Conservation (phyloP, 2,888 invertebrate genomes). For the Stenotaenia linearis region DNA sequence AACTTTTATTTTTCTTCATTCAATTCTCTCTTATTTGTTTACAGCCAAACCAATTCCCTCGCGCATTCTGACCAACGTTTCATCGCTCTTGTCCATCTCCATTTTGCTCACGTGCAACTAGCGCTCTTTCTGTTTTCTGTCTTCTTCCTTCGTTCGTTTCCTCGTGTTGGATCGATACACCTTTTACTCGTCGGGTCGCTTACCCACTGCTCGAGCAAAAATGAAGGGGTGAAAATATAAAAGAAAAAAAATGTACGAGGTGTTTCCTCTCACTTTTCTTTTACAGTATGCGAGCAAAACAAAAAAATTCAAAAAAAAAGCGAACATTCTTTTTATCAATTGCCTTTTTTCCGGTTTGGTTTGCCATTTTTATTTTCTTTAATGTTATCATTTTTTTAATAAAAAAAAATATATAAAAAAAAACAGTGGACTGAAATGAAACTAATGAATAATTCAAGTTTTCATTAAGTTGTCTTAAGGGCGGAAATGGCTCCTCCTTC, state of each 20-base stretch:
- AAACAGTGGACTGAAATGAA: neutral
- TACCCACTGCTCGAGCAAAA: conserved; percentile 15
- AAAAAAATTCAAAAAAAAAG: neutral
- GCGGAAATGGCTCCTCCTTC: neutral
- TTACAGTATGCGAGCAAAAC: neutral
- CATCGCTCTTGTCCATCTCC: neutral
- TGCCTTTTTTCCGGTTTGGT: too few relatives aligned
- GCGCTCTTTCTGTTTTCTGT: conserved; percentile 15
- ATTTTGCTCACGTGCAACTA: conserved; percentile 17
- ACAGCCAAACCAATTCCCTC: neutral
- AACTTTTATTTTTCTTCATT: neutral
- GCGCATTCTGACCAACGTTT: neutral
- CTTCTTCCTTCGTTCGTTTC: conserved; percentile 21
- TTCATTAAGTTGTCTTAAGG: conserved; percentile 19
- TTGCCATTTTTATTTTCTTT: neutral
- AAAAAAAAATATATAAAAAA: too few relatives aligned
- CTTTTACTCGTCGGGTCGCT: conserved; percentile 24
- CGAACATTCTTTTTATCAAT: too few relatives aligned
- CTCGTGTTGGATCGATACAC: conserved; percentile 2
- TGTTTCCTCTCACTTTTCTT: neutral
- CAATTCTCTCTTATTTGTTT: neutral
- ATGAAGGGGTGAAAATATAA: neutral
- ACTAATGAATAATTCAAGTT: conserved; percentile 1
- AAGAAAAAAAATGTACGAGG: neutral
- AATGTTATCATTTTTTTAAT: too few relatives aligned